phyloP scores from a whole-genome alignment of 2,888 invertebrate species.

The Ophion ellenae region DNA sequence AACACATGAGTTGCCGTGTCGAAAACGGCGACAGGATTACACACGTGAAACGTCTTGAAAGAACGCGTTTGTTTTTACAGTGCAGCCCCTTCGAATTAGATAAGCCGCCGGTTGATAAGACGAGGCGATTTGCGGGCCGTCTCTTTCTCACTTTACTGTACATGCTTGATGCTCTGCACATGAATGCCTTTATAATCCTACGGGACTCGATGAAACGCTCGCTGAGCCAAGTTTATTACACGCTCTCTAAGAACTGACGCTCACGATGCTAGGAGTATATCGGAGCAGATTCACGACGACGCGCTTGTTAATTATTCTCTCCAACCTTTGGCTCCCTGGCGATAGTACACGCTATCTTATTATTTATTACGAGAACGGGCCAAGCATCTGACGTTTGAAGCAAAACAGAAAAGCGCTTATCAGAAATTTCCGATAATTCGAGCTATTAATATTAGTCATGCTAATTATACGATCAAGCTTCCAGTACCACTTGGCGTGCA shows the following conservation, averaged over 20 bases:
- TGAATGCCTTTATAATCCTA: slow-evolving; percentile 27
- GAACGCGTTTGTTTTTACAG: too few relatives aligned
- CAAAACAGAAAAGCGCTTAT: slow-evolving; percentile 20
- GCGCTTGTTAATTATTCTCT: slow-evolving; percentile 58
- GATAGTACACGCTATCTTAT: slow-evolving; percentile 38
- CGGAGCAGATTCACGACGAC: slow-evolving; percentile 39
- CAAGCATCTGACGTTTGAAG: not conserved
- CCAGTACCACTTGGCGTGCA: not conserved
- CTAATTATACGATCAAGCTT: slow-evolving; percentile 41
- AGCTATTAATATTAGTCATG: slow-evolving; percentile 48
- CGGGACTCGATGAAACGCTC: slow-evolving; percentile 16
- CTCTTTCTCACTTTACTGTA: slow-evolving; percentile 32
- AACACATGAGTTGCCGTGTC: too few relatives aligned
- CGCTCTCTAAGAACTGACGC: slow-evolving; percentile 40
- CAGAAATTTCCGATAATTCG: slow-evolving; percentile 48
- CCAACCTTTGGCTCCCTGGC: slow-evolving; percentile 45
- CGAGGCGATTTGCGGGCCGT: slow-evolving; percentile 12
- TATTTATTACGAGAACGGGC: slow-evolving; percentile 49
- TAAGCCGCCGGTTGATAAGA: slow-evolving; percentile 56
- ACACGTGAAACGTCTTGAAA: too few relatives aligned
- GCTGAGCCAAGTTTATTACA: slow-evolving; percentile 52
- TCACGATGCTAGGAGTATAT: slow-evolving; percentile 33
- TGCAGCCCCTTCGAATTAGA: slow-evolving; percentile 51
- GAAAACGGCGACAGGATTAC: too few relatives aligned
- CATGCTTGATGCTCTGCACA: slow-evolving; percentile 2